Conservation (phyloP, 2,797 vertebrate species). For the Borostomias antarcticus region DNA sequence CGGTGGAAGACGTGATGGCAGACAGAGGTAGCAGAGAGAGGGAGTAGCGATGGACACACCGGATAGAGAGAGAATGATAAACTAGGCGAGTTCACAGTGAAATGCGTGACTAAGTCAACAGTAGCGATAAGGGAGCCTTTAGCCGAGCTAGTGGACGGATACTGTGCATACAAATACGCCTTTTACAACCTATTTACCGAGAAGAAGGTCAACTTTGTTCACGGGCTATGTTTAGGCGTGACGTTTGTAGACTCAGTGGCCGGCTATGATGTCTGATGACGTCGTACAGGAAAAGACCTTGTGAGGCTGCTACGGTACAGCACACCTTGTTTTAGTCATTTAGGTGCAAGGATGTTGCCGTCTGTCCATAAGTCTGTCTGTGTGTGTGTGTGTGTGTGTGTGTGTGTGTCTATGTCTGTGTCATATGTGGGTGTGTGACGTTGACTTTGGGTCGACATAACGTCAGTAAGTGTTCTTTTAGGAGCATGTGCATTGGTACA, state of each 20-base stretch:
- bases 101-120: slow-evolving; percentile 11
- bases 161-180: slow-evolving; percentile 37
- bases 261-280: neutral
- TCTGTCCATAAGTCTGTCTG: neutral
- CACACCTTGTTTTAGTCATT: neutral
- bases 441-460: too few relatives aligned
- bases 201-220: slow-evolving; percentile 36
- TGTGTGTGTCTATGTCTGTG: neutral
- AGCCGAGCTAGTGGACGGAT: slow-evolving; percentile 26
- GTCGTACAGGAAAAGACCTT: neutral
- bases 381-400: neutral
- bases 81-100: slow-evolving; percentile 62
- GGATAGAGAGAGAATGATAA: slow-evolving; percentile 10
- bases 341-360: neutral
- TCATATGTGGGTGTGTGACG: neutral
- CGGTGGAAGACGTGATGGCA: slow-evolving; percentile 20
- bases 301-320: neutral
- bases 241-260: slow-evolving; percentile 1
- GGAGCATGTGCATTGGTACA: neutral
- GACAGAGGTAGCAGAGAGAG: slow-evolving; percentile 16
- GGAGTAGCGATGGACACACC: too few relatives aligned
- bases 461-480: neutral
- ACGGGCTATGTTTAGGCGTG: slow-evolving; percentile 28
- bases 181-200: slow-evolving; percentile 15
- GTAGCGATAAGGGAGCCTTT: slow-evolving; percentile 40